Percentiles rank a stretch among this genome's conserved stretches.
phyloP scores from a whole-genome alignment of 2,797 vertebrate species.

The Taeniopygia guttata region DNA sequence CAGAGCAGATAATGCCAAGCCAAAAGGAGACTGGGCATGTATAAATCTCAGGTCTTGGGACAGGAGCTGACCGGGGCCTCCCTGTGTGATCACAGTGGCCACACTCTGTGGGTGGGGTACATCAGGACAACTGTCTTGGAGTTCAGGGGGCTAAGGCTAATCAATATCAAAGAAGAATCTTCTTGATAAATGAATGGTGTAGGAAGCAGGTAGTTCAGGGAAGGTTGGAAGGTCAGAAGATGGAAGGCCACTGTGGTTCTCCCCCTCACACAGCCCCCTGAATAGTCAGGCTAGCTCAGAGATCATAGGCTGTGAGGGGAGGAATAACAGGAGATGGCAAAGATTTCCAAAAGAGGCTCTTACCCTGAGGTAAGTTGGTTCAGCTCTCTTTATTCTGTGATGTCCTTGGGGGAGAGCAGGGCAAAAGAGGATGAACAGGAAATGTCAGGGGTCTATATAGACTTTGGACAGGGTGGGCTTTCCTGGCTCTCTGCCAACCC shows the following conservation, averaged over 20 bases:
- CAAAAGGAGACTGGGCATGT: not conserved
- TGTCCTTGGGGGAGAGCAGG: no score
- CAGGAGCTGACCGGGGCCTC: not conserved
- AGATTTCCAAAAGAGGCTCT: no score
- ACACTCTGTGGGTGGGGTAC: not conserved
- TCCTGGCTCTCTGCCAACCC: no score
- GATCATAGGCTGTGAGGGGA: no score
- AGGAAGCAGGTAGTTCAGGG: not conserved
- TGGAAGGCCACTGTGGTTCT: not conserved
- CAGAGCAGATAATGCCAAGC: slow-evolving; percentile 27
- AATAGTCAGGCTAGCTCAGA: no score
- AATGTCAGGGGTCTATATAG: no score
- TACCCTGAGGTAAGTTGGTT: no score
- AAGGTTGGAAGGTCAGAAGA: not conserved
- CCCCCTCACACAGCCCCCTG: no score
- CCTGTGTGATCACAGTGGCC: not conserved
- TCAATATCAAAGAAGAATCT: not conserved
- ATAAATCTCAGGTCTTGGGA: slow-evolving; percentile 10
- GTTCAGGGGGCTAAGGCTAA: not conserved
- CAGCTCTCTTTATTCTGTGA: no score
- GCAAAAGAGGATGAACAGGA: no score
- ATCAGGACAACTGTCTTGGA: not conserved
- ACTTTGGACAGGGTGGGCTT: no score
- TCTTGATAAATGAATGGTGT: not conserved
- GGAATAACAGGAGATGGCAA: no score